phyloP scores from a whole-genome alignment of 1,140 invertebrate species.

The Drosophila persimilis region DNA sequence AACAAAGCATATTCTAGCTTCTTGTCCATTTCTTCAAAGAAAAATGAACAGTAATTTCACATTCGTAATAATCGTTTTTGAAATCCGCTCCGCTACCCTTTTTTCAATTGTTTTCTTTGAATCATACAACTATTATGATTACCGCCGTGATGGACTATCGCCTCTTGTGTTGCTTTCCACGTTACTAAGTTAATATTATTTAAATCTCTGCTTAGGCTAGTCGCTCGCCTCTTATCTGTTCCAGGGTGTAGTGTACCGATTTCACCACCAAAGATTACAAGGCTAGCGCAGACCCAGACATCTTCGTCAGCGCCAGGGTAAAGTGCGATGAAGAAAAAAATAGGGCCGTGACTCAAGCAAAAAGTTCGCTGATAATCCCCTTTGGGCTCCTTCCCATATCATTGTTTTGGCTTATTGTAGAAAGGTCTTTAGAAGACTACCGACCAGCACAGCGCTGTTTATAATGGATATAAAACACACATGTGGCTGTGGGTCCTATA shows the following conservation, averaged over 20 bases:
- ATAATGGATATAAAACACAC: slow-evolving; percentile 51
- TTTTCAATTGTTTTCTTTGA: slow-evolving; percentile 5
- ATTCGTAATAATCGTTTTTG: no score
- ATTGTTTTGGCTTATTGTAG: slow-evolving; percentile 14
- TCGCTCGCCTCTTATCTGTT: slow-evolving; percentile 19
- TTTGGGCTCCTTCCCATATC: neutral
- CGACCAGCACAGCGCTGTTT: slow-evolving; percentile 26
- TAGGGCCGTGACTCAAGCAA: slow-evolving; percentile 24
- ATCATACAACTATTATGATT: neutral
- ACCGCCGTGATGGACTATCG: slow-evolving; percentile 11
- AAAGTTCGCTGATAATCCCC: slow-evolving; percentile 26
- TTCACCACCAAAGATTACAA: slow-evolving; percentile 16
- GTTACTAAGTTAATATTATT: slow-evolving; percentile 16
- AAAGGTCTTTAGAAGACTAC: slow-evolving; percentile 38
- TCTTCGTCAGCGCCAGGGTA: slow-evolving; percentile 14
- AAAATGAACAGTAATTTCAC: no score
- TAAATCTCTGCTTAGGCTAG: slow-evolving; percentile 14
- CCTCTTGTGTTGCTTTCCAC: neutral
- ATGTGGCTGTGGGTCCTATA: slow-evolving; percentile 9
- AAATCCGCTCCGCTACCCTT: neutral
- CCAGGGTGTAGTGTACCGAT: neutral
- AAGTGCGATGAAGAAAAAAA: slow-evolving; percentile 22
- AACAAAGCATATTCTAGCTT: no score
- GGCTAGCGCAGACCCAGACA: slow-evolving; percentile 22
- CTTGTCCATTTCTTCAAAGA: no score